These are phyloP conservation scores for Diplosoma virens DNA, from an alignment of 23 tunicate species.

Conservation along the genomic window DNA sequence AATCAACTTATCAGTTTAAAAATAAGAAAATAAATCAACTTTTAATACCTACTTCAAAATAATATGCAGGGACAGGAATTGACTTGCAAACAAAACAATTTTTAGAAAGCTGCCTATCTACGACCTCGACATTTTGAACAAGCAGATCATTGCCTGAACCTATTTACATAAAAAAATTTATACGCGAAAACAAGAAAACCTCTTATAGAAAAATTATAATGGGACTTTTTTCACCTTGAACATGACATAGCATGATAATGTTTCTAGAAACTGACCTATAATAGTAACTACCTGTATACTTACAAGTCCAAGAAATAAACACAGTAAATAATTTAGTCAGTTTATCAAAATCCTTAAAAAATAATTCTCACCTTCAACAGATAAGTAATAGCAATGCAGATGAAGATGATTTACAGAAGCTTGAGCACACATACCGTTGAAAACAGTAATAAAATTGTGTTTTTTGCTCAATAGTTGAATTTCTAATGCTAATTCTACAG, in stretches of 20 bases:
- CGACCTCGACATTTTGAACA: background rate
- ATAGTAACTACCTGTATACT: too few species aligned
- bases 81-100: constrained; percentile 27
- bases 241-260: too few species aligned
- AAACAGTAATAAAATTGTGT: constrained; percentile 20
- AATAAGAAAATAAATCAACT: background rate
- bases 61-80: constrained; percentile 21
- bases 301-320: too few species aligned
- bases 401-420: constrained; percentile 54
- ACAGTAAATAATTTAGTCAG: too few species aligned
- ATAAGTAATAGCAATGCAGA: constrained; percentile 28
- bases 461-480: constrained; percentile 10
- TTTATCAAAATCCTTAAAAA: too few species aligned
- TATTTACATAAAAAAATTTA: too few species aligned
- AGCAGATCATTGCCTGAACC: background rate
- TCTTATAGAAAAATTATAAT: too few species aligned
- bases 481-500: constrained; percentile 24
- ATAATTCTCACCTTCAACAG: background rate
- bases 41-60: constrained; percentile 19
- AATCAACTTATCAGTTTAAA: background rate
- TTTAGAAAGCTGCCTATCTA: background rate
- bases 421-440: constrained; percentile 49
- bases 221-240: too few species aligned
- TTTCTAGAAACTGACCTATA: too few species aligned
- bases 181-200: too few species aligned